Conservation (phyloP, 2,888 invertebrate genomes). For the Hemaris fuciformis region DNA sequence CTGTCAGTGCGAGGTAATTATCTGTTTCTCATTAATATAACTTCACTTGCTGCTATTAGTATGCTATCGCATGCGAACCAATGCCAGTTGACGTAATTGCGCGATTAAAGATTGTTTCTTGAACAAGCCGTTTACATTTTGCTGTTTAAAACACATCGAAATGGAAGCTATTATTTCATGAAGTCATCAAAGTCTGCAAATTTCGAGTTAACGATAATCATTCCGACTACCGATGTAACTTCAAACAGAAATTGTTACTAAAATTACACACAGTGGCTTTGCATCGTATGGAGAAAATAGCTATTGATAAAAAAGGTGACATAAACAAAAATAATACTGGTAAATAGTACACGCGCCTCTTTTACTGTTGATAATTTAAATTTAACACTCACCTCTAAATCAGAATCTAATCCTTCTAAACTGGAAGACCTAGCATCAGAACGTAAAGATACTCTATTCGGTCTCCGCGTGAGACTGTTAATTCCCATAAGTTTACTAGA, state of each 20-base stretch:
- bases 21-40: neutral
- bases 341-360: neutral
- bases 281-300: neutral
- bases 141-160: slow-evolving; percentile 33
- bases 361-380: neutral
- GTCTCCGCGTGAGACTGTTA: slow-evolving; percentile 60
- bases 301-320: neutral
- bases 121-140: slow-evolving; percentile 39
- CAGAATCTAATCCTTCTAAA: slow-evolving; percentile 81
- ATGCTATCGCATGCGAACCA: slow-evolving; percentile 22
- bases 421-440: slow-evolving; percentile 64
- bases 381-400: slow-evolving; percentile 77
- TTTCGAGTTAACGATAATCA: slow-evolving; percentile 24
- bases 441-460: slow-evolving; percentile 56
- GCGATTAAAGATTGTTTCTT: slow-evolving; percentile 36
- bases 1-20: neutral
- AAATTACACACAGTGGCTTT: neutral
- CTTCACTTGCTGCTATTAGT: neutral
- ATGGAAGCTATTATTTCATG: slow-evolving; percentile 27
- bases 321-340: neutral
- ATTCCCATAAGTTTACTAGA: slow-evolving; percentile 73
- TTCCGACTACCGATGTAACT: neutral
- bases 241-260: neutral
- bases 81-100: slow-evolving; percentile 40
- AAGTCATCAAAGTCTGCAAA: slow-evolving; percentile 30